Evolutionary conservation across 2,888 invertebrate species (phyloP).

Genomic region (Cryptophagus acutangulus): DNA sequence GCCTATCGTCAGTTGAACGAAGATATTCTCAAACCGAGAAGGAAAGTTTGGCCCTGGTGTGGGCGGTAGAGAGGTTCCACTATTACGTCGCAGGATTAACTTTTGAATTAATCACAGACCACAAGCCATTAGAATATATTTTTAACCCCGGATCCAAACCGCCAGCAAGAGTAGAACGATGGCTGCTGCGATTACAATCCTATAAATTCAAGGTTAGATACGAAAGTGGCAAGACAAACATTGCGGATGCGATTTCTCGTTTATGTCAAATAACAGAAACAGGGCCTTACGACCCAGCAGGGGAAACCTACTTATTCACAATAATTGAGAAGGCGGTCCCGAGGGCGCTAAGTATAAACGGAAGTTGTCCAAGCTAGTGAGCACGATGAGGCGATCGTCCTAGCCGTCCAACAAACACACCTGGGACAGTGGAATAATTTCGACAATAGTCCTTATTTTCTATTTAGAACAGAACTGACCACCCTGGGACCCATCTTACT

Average conservation of each 20-base stretch:
- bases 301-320: constrained; percentile 21
- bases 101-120: constrained; percentile 40
- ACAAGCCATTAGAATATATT: constrained; percentile 39
- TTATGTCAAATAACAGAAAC: constrained; percentile 14
- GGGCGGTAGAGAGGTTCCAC: constrained; percentile 42
- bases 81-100: constrained; percentile 42
- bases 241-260: constrained; percentile 29
- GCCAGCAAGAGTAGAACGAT: constrained; percentile 26
- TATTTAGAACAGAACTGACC: constrained; percentile 21
- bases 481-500: constrained; percentile 23
- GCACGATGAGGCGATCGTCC: constrained; percentile 12
- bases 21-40: constrained; percentile 40
- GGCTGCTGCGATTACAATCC: constrained; percentile 27
- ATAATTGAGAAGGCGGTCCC: constrained; percentile 18
- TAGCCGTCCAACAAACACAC: no score
- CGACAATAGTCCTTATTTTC: constrained; percentile 16
- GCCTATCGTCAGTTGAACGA: constrained; percentile 24
- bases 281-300: constrained; percentile 18
- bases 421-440: no score
- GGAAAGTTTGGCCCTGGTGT: constrained; percentile 42
- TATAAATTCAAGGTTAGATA: constrained; percentile 25
- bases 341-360: constrained; percentile 19
- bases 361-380: constrained; percentile 16
- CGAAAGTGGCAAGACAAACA: constrained; percentile 26
- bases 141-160: constrained; percentile 30